These are phyloP conservation scores for Cyaniris semiargus DNA, from an alignment of 2,888 invertebrate genomes.

Conservation along the genomic window DNA sequence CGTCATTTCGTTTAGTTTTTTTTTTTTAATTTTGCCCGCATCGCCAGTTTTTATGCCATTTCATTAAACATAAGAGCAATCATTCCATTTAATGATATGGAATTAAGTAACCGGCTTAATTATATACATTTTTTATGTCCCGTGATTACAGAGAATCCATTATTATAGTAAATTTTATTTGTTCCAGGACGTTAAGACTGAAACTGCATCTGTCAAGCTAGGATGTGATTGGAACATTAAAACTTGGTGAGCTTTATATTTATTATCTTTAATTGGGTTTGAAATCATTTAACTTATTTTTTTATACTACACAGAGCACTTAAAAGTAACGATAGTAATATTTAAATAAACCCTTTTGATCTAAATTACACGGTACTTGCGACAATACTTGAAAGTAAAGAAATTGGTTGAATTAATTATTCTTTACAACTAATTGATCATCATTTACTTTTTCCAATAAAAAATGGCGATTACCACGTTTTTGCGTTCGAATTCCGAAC, in stretches of 20 bases:
- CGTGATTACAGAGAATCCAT: conserved; percentile 34
- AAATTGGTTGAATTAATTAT: not conserved
- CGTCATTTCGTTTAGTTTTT: conserved; percentile 66
- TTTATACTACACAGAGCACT: not conserved
- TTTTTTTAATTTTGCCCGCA: conserved; percentile 66
- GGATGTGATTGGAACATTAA: conserved; percentile 68
- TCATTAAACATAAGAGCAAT: conserved; percentile 65
- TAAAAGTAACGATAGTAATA: not conserved
- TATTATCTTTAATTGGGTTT: not conserved
- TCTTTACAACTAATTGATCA: not conserved
- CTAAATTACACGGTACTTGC: not conserved
- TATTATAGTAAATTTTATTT: conserved; percentile 46
- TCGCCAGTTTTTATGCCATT: conserved; percentile 53
- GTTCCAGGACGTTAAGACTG: conserved; percentile 77
- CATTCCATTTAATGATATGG: conserved; percentile 51
- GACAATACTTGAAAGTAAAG: not conserved
- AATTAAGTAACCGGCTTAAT: conserved; percentile 42
- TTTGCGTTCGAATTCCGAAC: not conserved
- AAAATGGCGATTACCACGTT: not conserved
- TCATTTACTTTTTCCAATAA: not conserved
- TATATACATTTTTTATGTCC: conserved; percentile 38
- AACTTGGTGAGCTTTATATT: conserved; percentile 55
- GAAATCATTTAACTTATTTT: not conserved
- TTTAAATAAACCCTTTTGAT: not conserved
- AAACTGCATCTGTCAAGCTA: conserved; percentile 63